Conservation (phyloP, 2,888 invertebrate genomes). For the Orthosia cruda region DNA sequence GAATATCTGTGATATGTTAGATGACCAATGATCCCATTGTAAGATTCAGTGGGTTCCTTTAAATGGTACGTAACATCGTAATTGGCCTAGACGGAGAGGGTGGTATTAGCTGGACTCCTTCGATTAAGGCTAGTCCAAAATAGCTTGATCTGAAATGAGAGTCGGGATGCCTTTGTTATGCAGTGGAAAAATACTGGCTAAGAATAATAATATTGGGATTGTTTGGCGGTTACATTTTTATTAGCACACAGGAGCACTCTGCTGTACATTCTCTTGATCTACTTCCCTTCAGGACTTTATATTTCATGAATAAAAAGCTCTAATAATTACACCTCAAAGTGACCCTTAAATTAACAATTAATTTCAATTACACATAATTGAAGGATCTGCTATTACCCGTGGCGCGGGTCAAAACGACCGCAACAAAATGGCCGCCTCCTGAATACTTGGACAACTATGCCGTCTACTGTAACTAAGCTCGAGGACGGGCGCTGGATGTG, state of each 20-base stretch:
- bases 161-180: too few relatives aligned
- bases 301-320: neutral
- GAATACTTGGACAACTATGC: conserved; percentile 68
- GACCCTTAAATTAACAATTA: conserved; percentile 42
- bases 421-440: conserved; percentile 62
- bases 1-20: too few relatives aligned
- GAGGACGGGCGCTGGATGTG: conserved; percentile 18
- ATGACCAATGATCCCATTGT: too few relatives aligned
- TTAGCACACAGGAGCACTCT: too few relatives aligned
- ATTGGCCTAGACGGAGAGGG: neutral
- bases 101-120: neutral
- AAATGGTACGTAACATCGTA: neutral
- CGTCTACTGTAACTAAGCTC: conserved; percentile 45
- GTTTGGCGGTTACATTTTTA: too few relatives aligned
- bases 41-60: too few relatives aligned
- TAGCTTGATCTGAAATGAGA: too few relatives aligned
- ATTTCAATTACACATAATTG: conserved; percentile 53
- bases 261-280: too few relatives aligned
- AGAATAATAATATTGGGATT: too few relatives aligned
- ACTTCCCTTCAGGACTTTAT: too few relatives aligned
- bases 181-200: too few relatives aligned
- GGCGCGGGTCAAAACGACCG: conserved; percentile 59
- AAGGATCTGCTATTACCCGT: conserved; percentile 53
- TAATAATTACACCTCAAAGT: conserved; percentile 7
- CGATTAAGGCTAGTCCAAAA: neutral